A percentile compares a stretch with the other conserved stretches of the same genome.
Evolutionary conservation across 2,113 vertebrate species (phyloP).

Genomic region (Thalassarche chlororhynchos): DNA sequence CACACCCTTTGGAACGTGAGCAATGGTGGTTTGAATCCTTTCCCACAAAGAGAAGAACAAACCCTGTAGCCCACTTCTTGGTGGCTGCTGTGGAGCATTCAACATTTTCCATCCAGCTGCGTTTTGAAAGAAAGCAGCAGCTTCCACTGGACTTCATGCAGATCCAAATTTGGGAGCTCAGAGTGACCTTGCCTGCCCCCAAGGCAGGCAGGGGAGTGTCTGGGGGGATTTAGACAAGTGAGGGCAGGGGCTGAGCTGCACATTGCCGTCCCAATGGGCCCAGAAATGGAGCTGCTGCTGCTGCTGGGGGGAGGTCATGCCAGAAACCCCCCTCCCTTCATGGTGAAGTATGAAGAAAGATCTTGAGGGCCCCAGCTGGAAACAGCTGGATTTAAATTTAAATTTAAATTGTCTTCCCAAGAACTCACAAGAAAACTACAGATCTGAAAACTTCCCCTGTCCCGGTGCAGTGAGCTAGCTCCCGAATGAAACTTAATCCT

Average conservation of each 20-base stretch:
- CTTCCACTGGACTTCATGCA: neutral
- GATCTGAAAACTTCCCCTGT: neutral
- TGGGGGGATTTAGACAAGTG: neutral
- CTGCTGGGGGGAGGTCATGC: neutral
- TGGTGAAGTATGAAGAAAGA: accelerated
- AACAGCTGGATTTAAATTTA: neutral
- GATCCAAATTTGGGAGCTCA: neutral
- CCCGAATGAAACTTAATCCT: neutral
- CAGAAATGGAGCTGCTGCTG: neutral
- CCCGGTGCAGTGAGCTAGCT: neutral
- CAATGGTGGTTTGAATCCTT: neutral
- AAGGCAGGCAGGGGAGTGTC: neutral
- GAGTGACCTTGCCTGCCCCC: neutral
- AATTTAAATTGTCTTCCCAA: neutral
- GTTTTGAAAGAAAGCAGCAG: neutral
- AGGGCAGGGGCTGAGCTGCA: neutral
- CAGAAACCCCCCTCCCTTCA: neutral
- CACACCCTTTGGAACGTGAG: neutral
- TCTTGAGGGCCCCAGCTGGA: neutral
- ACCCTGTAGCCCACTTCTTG: neutral
- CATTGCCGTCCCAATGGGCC: accelerated
- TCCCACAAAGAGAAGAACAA: neutral
- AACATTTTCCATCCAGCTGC: neutral
- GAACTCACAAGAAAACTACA: neutral
- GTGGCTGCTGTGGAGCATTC: neutral